Conservation (phyloP, 2,797 vertebrate genomes). For the Argyrosomus regius region DNA sequence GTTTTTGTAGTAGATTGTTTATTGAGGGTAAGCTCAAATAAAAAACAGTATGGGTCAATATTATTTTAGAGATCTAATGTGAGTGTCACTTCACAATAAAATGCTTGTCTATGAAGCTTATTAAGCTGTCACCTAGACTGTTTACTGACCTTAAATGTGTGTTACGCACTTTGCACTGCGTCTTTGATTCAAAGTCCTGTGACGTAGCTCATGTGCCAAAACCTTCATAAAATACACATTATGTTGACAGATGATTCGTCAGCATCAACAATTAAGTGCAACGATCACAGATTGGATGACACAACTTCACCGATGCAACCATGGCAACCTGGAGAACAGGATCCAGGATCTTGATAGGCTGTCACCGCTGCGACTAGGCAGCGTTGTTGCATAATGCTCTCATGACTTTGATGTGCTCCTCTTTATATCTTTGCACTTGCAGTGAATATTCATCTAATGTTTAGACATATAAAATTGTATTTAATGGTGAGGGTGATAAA, state of each 20-base stretch:
- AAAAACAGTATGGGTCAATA: background rate
- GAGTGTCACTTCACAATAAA: background rate
- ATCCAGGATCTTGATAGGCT: conserved; percentile 54
- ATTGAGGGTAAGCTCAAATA: background rate
- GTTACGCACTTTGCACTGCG: background rate
- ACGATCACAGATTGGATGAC: conserved; percentile 55
- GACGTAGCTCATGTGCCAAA: background rate
- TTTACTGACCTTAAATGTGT: conserved; percentile 4
- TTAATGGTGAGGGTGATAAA: conserved; percentile 17
- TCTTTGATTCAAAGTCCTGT: background rate
- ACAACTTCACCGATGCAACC: conserved; percentile 67
- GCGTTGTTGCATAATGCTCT: conserved; percentile 62
- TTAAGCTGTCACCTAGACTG: background rate
- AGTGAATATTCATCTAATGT: conserved; percentile 34
- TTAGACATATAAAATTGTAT: conserved; percentile 20
- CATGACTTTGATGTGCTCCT: conserved; percentile 57
- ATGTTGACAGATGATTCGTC: conserved; percentile 24
- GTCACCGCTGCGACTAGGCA: conserved; percentile 44
- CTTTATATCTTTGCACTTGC: conserved; percentile 52
- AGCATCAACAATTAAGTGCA: conserved; percentile 40
- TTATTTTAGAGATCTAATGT: too few species aligned
- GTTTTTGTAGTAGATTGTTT: conserved; percentile 1
- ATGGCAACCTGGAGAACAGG: conserved; percentile 66
- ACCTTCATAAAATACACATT: too few species aligned
- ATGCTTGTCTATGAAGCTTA: background rate